phyloP scores from a whole-genome alignment of 2,888 invertebrate genomes.

The Cetonia aurata region DNA sequence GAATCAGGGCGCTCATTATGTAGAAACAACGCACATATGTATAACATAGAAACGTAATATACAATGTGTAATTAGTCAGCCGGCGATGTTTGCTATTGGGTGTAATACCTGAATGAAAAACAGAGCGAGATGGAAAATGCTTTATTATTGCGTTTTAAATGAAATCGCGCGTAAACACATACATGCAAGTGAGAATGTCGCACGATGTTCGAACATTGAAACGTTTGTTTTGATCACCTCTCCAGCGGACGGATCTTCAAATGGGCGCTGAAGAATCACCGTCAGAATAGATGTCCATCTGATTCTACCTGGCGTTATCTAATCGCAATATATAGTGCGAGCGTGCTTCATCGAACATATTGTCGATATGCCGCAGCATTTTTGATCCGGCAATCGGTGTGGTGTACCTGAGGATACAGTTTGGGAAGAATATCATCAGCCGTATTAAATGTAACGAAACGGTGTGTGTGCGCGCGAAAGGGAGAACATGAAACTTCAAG shows the following conservation, averaged over 20 bases:
- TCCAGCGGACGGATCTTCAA: no score
- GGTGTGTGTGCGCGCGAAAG: constrained; percentile 4
- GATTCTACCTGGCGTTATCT: neutral
- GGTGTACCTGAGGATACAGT: constrained; percentile 5
- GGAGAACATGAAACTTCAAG: constrained; percentile 53
- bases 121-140: no score
- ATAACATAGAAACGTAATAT: no score
- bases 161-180: neutral
- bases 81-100: no score
- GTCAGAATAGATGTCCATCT: neutral
- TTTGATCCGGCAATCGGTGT: neutral
- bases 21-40: no score
- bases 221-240: no score
- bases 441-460: constrained; percentile 1
- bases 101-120: no score
- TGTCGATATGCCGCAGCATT: constrained; percentile 25
- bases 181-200: neutral
- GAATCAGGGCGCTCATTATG: no score
- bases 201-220: constrained; percentile 2
- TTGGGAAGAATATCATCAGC: constrained; percentile 22
- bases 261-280: neutral
- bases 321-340: constrained; percentile 3
- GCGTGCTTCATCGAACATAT: constrained; percentile 1
- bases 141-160: no score
- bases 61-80: no score